These are phyloP conservation scores for Neodon shergylaensis DNA, from an alignment of 2,113 vertebrate genomes.

Conservation along the genomic window DNA sequence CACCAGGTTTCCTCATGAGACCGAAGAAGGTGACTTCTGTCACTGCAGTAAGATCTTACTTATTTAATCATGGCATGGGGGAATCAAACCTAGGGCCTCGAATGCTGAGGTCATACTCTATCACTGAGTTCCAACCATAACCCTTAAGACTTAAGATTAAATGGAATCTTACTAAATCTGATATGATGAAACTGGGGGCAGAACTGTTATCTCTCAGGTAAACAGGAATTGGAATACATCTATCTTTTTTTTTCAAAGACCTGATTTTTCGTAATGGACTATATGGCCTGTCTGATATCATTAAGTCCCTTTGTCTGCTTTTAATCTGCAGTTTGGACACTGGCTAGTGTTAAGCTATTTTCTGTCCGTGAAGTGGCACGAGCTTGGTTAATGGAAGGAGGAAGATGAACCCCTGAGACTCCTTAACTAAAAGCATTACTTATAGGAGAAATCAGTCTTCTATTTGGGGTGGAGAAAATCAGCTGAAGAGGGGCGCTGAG, in stretches of 20 bases:
- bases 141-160: slow-evolving; percentile 53
- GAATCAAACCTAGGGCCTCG: background rate
- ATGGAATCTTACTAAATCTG: slow-evolving; percentile 74
- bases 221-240: slow-evolving; percentile 53
- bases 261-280: slow-evolving; percentile 48
- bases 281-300: slow-evolving; percentile 16
- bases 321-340: slow-evolving; percentile 56
- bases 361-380: slow-evolving; percentile 26
- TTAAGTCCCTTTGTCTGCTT: slow-evolving; percentile 51
- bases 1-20: background rate
- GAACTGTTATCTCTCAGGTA: slow-evolving; percentile 76
- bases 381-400: slow-evolving; percentile 63
- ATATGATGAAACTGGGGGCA: slow-evolving; percentile 73
- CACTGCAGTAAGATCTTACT: slow-evolving; percentile 40
- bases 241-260: slow-evolving; percentile 62
- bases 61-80: background rate
- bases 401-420: background rate
- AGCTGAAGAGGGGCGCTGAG: slow-evolving; percentile 54
- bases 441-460: slow-evolving; percentile 37
- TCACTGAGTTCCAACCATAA: background rate
- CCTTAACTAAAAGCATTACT: slow-evolving; percentile 72
- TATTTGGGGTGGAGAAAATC: slow-evolving; percentile 9
- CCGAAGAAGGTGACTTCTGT: slow-evolving; percentile 51
- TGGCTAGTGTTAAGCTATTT: slow-evolving; percentile 32
- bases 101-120: background rate